phyloP scores from a whole-genome alignment of 1,140 invertebrate species.

The Achroia grisella region DNA sequence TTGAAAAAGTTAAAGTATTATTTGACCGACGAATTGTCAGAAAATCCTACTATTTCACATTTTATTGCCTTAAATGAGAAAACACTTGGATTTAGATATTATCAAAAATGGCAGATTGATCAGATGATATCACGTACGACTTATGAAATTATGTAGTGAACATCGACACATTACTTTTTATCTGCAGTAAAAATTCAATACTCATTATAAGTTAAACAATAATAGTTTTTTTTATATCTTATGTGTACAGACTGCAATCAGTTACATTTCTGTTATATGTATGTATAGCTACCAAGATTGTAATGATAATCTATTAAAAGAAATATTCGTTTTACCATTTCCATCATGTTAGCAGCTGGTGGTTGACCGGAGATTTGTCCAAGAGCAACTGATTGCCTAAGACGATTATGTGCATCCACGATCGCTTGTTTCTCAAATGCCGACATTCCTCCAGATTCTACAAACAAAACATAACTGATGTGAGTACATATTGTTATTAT shows the following conservation, averaged over 20 bases:
- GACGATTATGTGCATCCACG: slow-evolving; percentile 85
- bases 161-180: slow-evolving; percentile 57
- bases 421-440: slow-evolving; percentile 83
- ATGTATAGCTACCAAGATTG: too few relatives aligned
- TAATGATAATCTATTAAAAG: too few relatives aligned
- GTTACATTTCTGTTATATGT: too few relatives aligned
- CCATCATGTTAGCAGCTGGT: slow-evolving; percentile 85
- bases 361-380: slow-evolving; percentile 85
- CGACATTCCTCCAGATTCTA: slow-evolving; percentile 79
- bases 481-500: neutral
- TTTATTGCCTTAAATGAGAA: too few relatives aligned
- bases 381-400: slow-evolving; percentile 84
- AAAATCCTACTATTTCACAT: neutral
- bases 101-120: slow-evolving; percentile 7
- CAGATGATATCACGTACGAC: slow-evolving; percentile 40
- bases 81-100: neutral
- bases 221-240: too few relatives aligned
- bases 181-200: slow-evolving; percentile 69
- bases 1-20: too few relatives aligned
- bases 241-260: too few relatives aligned
- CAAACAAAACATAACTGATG: slow-evolving; percentile 24
- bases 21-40: neutral
- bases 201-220: too few relatives aligned
- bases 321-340: slow-evolving; percentile 86
- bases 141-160: slow-evolving; percentile 50